These are phyloP conservation scores for Apogon hyalosoma DNA, from an alignment of 2,797 vertebrate genomes.

Conservation along the genomic window DNA sequence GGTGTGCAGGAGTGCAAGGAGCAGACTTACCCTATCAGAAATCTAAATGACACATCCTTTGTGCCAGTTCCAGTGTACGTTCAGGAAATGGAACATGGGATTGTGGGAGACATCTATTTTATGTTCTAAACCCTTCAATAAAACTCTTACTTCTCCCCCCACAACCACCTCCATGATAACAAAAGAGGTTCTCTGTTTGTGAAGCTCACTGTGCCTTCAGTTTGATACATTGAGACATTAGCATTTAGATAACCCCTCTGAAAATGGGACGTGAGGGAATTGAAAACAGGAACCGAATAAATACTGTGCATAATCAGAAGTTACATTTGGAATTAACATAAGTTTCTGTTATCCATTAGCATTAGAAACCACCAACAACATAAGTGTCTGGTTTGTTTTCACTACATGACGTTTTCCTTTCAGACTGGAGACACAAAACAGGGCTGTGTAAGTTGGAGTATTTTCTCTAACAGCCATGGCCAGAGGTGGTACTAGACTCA, in stretches of 20 bases:
- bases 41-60: conserved; percentile 69
- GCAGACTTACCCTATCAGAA: conserved; percentile 60
- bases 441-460: not conserved
- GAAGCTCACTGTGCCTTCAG: conserved; percentile 60
- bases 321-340: conserved; percentile 77
- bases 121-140: conserved; percentile 71
- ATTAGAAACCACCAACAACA: conserved; percentile 16
- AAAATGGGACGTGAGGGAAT: conserved; percentile 73
- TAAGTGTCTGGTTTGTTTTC: conserved; percentile 33
- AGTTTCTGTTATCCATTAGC: conserved; percentile 56
- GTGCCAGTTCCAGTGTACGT: conserved; percentile 49
- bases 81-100: conserved; percentile 60
- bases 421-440: conserved; percentile 14
- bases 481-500: not conserved
- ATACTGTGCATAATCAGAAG: conserved; percentile 78
- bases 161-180: conserved; percentile 56
- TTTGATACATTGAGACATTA: conserved; percentile 84
- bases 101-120: conserved; percentile 66
- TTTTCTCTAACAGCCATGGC: not conserved
- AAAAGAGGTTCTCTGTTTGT: conserved; percentile 72
- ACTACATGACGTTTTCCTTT: conserved; percentile 13
- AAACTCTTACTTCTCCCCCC: conserved; percentile 54
- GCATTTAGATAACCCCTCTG: conserved; percentile 87
- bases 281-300: conserved; percentile 76
- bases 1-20: conserved; percentile 35